These are phyloP conservation scores for Platyura marginata DNA, from an alignment of 1,140 invertebrate species.

Conservation along the genomic window DNA sequence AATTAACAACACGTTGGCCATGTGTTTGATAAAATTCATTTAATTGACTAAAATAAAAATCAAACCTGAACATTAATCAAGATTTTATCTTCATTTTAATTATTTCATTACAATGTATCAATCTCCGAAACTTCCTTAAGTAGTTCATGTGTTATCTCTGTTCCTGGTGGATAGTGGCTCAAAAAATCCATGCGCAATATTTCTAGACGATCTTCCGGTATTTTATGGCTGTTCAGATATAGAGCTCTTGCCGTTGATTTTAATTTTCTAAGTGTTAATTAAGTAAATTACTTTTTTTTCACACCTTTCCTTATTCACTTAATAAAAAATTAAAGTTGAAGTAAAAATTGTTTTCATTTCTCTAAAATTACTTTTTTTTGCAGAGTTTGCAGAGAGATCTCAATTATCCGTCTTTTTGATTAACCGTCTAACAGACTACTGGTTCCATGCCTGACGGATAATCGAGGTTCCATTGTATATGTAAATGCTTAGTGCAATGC, in stretches of 20 bases:
- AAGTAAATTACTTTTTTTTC: too few relatives aligned
- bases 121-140: slow-evolving; percentile 26
- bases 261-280: slow-evolving; percentile 34
- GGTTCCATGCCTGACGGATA: too few relatives aligned
- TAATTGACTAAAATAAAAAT: slow-evolving; percentile 16
- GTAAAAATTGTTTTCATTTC: too few relatives aligned
- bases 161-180: slow-evolving; percentile 25
- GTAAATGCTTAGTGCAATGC: too few relatives aligned
- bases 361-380: too few relatives aligned
- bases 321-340: too few relatives aligned
- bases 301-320: too few relatives aligned
- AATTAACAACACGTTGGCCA: slow-evolving; percentile 44
- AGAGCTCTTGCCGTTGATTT: slow-evolving; percentile 48
- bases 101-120: slow-evolving; percentile 19
- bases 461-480: too few relatives aligned
- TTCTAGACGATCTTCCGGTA: slow-evolving; percentile 32
- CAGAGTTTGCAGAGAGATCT: too few relatives aligned
- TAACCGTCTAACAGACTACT: too few relatives aligned
- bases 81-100: background rate
- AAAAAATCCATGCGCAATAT: slow-evolving; percentile 30
- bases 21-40: slow-evolving; percentile 40
- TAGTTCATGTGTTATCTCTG: slow-evolving; percentile 26
- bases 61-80: background rate
- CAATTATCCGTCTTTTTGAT: too few relatives aligned
- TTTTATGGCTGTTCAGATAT: slow-evolving; percentile 23